phyloP scores from a whole-genome alignment of 1,140 invertebrate species.

The Drosophila willistoni region DNA sequence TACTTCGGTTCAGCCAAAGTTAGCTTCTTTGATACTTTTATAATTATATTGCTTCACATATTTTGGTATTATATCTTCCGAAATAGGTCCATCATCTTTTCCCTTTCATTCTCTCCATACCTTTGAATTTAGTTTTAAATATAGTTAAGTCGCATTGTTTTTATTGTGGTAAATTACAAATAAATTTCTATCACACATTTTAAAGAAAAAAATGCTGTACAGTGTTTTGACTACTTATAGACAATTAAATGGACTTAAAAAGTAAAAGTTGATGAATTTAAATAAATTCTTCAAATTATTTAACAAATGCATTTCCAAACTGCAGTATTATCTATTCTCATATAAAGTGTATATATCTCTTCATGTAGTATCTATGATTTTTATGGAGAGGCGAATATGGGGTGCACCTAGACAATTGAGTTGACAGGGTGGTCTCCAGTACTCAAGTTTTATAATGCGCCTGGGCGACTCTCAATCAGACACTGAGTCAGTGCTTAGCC shows the following conservation, averaged over 20 bases:
- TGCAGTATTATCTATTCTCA: no score
- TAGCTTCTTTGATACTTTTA: no score
- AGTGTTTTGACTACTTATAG: neutral
- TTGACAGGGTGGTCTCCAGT: slow-evolving; percentile 55
- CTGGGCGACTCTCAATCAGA: slow-evolving; percentile 46
- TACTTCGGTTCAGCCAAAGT: no score
- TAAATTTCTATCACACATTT: no score
- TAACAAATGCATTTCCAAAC: neutral
- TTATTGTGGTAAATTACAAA: no score
- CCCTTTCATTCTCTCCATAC: no score
- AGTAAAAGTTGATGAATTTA: slow-evolving; percentile 1
- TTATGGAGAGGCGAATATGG: neutral
- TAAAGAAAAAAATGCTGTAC: neutral
- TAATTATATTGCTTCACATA: no score
- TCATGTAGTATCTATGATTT: neutral
- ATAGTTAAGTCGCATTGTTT: no score
- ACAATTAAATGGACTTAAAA: neutral
- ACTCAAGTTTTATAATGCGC: slow-evolving; percentile 53
- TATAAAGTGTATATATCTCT: no score
- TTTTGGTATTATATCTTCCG: no score
- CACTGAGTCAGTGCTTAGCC: slow-evolving; percentile 34
- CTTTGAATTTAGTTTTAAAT: no score
- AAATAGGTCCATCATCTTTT: no score
- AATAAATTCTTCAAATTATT: neutral
- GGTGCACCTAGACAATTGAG: slow-evolving; percentile 32